phyloP scores from a whole-genome alignment of 2,797 vertebrate species.

The Argya squamiceps region DNA sequence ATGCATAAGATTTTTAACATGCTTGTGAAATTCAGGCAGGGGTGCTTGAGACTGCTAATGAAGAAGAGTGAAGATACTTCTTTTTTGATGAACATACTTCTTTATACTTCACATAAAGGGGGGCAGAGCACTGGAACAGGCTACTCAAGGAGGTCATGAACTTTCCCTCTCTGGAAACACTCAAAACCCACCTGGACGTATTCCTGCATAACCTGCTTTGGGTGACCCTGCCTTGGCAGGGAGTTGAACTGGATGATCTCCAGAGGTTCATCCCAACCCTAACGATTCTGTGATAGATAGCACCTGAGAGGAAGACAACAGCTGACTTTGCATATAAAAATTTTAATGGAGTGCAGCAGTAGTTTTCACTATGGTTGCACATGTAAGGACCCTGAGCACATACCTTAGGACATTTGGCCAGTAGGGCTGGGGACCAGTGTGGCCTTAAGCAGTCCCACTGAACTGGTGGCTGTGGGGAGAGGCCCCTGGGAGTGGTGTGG shows the following conservation, averaged over 20 bases:
- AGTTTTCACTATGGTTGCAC: neutral
- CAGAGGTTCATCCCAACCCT: neutral
- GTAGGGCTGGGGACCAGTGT: too few relatives aligned
- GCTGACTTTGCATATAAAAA: neutral
- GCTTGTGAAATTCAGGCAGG: neutral
- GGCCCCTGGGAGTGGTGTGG: neutral
- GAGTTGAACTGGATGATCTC: neutral
- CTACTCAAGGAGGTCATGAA: neutral
- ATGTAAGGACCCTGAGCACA: neutral
- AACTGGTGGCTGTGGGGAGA: neutral
- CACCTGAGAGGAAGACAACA: neutral
- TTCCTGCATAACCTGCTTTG: neutral
- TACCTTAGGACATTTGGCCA: neutral
- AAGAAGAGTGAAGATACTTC: neutral
- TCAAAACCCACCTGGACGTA: neutral
- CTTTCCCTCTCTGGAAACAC: neutral
- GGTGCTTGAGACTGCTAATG: neutral
- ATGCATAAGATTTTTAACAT: neutral
- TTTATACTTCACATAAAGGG: neutral
- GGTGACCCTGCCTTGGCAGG: neutral
- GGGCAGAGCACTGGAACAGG: neutral
- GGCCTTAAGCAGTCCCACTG: neutral
- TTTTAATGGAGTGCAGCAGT: neutral
- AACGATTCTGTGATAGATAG: neutral
- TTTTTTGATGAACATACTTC: neutral